Evolutionary conservation across 2,888 invertebrate species (phyloP), one percentile per base, ranked within the genome.

Genomic region (Ashinkailepas kermadecensis): DNA sequence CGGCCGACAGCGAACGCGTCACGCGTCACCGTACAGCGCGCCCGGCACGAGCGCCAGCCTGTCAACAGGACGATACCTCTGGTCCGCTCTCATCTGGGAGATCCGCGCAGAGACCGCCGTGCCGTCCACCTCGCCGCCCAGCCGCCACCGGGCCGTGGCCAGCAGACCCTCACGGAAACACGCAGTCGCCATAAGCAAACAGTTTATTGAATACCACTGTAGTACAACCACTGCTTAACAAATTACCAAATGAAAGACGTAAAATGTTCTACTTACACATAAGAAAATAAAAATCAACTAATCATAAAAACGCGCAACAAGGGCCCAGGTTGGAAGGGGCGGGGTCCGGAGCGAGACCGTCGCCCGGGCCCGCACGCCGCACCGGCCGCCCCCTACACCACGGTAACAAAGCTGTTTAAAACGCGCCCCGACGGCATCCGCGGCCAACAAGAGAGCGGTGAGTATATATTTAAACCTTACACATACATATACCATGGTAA

Each of bases 231-330:
- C 79, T 58, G 79, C n/a, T 79, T 79, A 79, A 79, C 79, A 79
- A 79, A 79, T 74, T 79, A 79, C 79, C 79, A 79, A 79, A 79
- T 79, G 79, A 79, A 79, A 79, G 79, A 79, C 79, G 59, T 79
- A 79, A 79, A 79, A 79, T 59, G 59, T 79, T 58, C 79, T 79
- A 79, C 79, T 58, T 58, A 79, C 79, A 59, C 79, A 79, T 79
- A 79, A 58, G 79, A 59, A 79, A 79, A 79, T 58, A 58, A 79
- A 79, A 79, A 79, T 79, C 79, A 79, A 79, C 79, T 74, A 74
- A 74, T 74, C 15, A 74, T 74, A 74, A 74, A 74, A 74, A 74
- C 74, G 74, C 74, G 74, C 74, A 74, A 74, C 74, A 74, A 56
- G 74, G 74, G 56, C 54, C 54, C 21, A 56, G 74, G 2, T 56